A percentile compares a stretch with the other conserved stretches of the same genome.
Conservation (phyloP, 2,888 invertebrate species). For the Allygus modestus region DNA sequence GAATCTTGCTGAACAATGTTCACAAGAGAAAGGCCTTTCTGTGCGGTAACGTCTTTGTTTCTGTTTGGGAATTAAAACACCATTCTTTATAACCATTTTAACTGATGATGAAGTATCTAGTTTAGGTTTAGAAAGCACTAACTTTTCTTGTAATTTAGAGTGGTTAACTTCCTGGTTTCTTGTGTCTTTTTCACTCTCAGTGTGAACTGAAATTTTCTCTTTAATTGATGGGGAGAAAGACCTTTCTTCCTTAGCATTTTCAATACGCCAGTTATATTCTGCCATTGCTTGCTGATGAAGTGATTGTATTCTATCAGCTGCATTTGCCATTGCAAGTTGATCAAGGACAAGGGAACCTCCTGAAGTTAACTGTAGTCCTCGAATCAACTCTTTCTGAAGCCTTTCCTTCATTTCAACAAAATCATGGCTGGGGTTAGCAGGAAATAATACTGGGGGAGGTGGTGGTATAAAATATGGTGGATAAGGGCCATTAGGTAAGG, state of each 20-base stretch:
- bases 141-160: slow-evolving; percentile 73
- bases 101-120: slow-evolving; percentile 77
- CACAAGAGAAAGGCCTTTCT: slow-evolving; percentile 93
- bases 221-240: slow-evolving; percentile 69
- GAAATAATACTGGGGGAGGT: slow-evolving; percentile 77
- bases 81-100: slow-evolving; percentile 94
- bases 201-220: slow-evolving; percentile 62
- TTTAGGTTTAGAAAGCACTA: slow-evolving; percentile 70
- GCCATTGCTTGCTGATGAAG: slow-evolving; percentile 70
- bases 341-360: slow-evolving; percentile 80
- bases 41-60: slow-evolving; percentile 94
- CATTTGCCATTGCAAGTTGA: slow-evolving; percentile 69
- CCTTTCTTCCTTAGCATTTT: slow-evolving; percentile 68
- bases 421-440: slow-evolving; percentile 76
- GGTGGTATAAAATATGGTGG: slow-evolving; percentile 81
- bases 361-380: slow-evolving; percentile 83
- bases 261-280: slow-evolving; percentile 67
- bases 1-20: slow-evolving; percentile 93
- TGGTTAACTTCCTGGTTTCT: slow-evolving; percentile 72
- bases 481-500: slow-evolving; percentile 56
- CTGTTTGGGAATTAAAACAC: slow-evolving; percentile 93
- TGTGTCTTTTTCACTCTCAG: slow-evolving; percentile 49
- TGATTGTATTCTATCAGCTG: slow-evolving; percentile 69
- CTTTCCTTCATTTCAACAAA: slow-evolving; percentile 83
- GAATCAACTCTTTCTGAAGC: slow-evolving; percentile 80